phyloP scores from a whole-genome alignment of 2,888 invertebrate species.

The Rotaria socialis region DNA sequence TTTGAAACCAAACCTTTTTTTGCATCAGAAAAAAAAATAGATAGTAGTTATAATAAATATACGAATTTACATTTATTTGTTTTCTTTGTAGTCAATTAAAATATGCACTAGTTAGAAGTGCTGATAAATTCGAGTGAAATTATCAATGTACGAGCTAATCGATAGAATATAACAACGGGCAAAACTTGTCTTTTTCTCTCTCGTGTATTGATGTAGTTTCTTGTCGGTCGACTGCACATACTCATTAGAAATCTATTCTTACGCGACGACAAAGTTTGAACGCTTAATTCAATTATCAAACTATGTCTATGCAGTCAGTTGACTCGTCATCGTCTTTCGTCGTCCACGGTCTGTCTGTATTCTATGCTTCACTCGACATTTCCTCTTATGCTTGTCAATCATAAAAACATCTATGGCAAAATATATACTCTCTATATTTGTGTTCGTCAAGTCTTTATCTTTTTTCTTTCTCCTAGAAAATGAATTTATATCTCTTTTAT shows the following conservation, averaged over 20 bases:
- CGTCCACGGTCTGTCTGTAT: not conserved
- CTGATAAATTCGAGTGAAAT: not conserved
- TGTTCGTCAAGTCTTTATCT: too few species aligned
- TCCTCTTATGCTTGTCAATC: conserved; percentile 32
- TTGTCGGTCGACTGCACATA: conserved; percentile 31
- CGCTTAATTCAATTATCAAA: not conserved
- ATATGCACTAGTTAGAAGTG: not conserved
- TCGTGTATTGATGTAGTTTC: conserved; percentile 32
- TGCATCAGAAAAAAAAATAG: not conserved
- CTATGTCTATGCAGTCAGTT: not conserved
- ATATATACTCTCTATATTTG: too few species aligned
- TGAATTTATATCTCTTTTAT: too few species aligned
- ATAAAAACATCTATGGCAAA: not conserved
- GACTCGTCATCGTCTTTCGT: not conserved
- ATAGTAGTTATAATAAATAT: not conserved
- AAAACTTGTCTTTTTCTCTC: not conserved
- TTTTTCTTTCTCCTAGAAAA: too few species aligned
- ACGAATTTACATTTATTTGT: not conserved
- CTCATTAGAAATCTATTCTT: conserved; percentile 38
- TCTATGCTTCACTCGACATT: conserved; percentile 12
- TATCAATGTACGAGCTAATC: conserved; percentile 26
- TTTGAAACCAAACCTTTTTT: conserved; percentile 94
- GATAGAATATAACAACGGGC: not conserved
- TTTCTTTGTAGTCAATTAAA: not conserved
- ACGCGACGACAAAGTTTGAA: not conserved